A percentile compares a stretch with the other conserved stretches of the same genome.
Conservation (phyloP, 2,888 invertebrate species). For the Iphiclides podalirius region DNA sequence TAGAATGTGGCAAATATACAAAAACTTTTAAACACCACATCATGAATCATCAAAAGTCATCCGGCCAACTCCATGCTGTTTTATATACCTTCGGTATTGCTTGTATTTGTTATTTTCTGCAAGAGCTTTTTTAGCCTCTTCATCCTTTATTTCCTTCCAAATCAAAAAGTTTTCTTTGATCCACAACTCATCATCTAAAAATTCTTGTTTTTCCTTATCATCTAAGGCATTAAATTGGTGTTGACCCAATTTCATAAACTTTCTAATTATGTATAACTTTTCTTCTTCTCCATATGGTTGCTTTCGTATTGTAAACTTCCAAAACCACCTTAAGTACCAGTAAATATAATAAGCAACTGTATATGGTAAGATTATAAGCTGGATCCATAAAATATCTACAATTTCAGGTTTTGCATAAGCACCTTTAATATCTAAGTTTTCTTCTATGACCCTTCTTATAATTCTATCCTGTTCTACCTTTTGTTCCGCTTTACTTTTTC, state of each 20-base stretch:
- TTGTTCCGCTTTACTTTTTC: constrained; percentile 81
- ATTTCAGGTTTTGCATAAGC: constrained; percentile 93
- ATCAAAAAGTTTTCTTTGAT: constrained; percentile 86
- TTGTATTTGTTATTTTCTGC: constrained; percentile 94
- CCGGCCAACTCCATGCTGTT: constrained; percentile 92
- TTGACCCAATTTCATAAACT: constrained; percentile 85
- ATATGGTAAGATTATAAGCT: constrained; percentile 89
- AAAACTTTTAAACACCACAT: constrained; percentile 30
- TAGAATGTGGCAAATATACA: background rate
- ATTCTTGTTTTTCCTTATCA: constrained; percentile 86
- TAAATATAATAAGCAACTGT: constrained; percentile 83
- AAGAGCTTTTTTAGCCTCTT: constrained; percentile 89
- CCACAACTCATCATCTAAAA: constrained; percentile 89
- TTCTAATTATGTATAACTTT: constrained; percentile 90
- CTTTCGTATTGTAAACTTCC: constrained; percentile 87
- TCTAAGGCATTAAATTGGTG: constrained; percentile 87
- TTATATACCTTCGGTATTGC: constrained; percentile 93
- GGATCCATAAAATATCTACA: constrained; percentile 90
- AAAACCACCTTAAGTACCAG: constrained; percentile 91
- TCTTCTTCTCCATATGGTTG: constrained; percentile 91
- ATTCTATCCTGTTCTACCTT: constrained; percentile 90
- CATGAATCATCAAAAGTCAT: constrained; percentile 94
- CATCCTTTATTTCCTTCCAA: constrained; percentile 92
- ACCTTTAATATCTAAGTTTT: constrained; percentile 96
- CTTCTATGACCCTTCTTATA: constrained; percentile 90